Conservation (phyloP, 2,113 vertebrate genomes). For the Phrynocephalus versicolor region DNA sequence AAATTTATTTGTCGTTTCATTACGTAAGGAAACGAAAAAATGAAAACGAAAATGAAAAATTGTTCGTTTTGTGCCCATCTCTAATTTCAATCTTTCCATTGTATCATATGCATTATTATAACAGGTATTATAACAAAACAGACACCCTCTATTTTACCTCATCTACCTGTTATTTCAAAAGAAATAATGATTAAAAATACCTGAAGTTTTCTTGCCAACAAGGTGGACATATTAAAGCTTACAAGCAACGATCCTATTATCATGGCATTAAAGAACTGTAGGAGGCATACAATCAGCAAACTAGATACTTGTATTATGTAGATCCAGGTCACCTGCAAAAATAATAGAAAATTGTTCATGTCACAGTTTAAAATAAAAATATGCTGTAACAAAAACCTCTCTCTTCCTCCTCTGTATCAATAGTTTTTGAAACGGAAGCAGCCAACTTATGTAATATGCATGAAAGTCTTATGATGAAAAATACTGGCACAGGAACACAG, state of each 20-base stretch:
- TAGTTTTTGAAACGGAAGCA: background rate
- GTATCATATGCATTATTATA: background rate
- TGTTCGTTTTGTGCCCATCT: too few species aligned
- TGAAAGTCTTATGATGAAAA: background rate
- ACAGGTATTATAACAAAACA: background rate
- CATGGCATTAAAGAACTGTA: constrained; percentile 97
- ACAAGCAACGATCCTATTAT: constrained; percentile 91
- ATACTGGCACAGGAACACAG: background rate
- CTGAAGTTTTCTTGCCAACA: constrained; percentile 87
- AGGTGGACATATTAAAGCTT: constrained; percentile 89
- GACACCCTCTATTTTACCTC: background rate
- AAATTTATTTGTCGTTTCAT: too few species aligned
- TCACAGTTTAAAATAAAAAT: constrained; percentile 18
- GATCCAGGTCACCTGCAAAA: constrained; percentile 81
- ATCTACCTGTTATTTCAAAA: constrained; percentile 11
- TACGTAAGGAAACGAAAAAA: too few species aligned
- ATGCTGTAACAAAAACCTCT: background rate
- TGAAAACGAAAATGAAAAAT: too few species aligned
- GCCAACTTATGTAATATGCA: background rate
- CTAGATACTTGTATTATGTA: constrained; percentile 86
- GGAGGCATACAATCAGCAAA: constrained; percentile 87
- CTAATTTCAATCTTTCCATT: background rate
- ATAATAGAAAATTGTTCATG: constrained; percentile 26
- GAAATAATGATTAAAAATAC: constrained; percentile 67
- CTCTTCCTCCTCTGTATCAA: background rate